Evolutionary conservation across 1,140 invertebrate genomes (phyloP).

Genomic region (Bombus vancouverensis): DNA sequence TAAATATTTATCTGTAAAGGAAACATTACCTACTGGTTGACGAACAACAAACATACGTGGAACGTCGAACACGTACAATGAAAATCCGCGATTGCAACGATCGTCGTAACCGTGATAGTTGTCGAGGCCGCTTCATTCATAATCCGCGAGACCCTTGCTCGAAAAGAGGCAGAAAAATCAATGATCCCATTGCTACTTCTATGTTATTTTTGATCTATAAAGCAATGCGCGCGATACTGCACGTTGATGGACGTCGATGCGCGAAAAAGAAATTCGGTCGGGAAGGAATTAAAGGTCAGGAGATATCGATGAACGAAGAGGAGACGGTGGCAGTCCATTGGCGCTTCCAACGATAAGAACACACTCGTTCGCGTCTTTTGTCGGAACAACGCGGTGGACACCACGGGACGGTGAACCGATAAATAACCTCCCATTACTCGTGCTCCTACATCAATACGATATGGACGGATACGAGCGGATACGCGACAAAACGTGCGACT

Average conservation of each 20-base stretch:
- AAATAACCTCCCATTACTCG: constrained; percentile 25
- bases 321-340: not conserved
- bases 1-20: constrained; percentile 4
- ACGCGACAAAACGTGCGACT: not conserved
- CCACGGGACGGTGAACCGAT: constrained; percentile 26
- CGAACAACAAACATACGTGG: not conserved
- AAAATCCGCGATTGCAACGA: not conserved
- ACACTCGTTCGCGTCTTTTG: constrained; percentile 10
- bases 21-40: not conserved
- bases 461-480: not conserved
- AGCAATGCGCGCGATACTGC: not conserved
- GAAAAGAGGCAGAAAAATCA: not conserved
- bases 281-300: not conserved
- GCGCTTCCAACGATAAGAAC: not conserved
- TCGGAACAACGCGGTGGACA: not conserved
- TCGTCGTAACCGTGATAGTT: not conserved
- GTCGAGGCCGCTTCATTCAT: not conserved
- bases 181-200: not conserved
- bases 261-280: not conserved
- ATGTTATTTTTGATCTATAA: not conserved
- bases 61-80: not conserved
- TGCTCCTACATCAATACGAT: not conserved
- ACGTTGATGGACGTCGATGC: not conserved
- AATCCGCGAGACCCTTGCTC: not conserved
- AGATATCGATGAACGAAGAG: not conserved